Evolutionary conservation across 2,888 invertebrate genomes (phyloP), one percentile per base, ranked within the genome.

Genomic region (Nemotelus nigrinus): DNA sequence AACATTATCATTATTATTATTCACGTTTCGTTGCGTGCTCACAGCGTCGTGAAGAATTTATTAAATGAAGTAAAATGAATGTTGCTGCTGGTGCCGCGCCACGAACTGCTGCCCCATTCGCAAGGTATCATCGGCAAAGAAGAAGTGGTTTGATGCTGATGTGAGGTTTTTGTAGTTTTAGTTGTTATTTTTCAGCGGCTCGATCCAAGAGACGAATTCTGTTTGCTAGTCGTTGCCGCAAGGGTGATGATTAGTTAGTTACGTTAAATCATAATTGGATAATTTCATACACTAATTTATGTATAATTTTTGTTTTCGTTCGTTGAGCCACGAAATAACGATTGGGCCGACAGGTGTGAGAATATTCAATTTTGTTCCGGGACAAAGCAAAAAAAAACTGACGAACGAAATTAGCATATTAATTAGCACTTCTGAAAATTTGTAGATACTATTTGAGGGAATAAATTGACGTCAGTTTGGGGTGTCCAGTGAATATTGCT

Each of bases 1-100:
- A 68, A 50, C 68, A 53, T 55, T 60, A 41, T 58, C 25, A 25
- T 25, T 58, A 68, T 48, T 53, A 58, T 72, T 72, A 58, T 72
- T 72, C 72, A 72, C 58, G 72, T 43, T 72, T 72, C 72, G 57
- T 72, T 72, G 72, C 72, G 72, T 72, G 72, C 72, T 72, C 47
- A 68, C 68, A 71, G 60, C 58, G 58, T 72, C 72, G 72, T 72
- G 72, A 72, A 58, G 72, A 72, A 58, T 72, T 72, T 72, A 72
- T 72, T 72, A 72, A 58, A 71, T 55, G 71, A 55, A 57, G 72
- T 68, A 68, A 68, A 68, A 68, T 68, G 68, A 53, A 68, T 50
- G 68, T 53, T 53, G 68, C 41, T 10, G 68, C 10, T 50, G 68
- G 7, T 25, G 25, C 25, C 25, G 25, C 25, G 25, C 25, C 0